phyloP scores from a whole-genome alignment of 2,797 vertebrate species.

The Schizopygopsis pylzovi region DNA sequence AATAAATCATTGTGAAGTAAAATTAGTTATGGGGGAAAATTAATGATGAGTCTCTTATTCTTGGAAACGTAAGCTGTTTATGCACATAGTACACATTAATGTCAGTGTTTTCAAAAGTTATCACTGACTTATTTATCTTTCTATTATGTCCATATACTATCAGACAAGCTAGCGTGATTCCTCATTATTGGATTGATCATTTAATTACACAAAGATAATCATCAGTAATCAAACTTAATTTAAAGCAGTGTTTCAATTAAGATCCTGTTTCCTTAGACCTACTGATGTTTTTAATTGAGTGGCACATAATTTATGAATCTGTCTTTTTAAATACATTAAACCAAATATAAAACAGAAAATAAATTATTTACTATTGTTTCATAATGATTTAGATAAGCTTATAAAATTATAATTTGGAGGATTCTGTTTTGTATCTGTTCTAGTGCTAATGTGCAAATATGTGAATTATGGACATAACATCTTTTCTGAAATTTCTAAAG shows the following conservation, averaged over 20 bases:
- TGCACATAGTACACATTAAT: not conserved
- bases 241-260: conserved; percentile 39
- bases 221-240: conserved; percentile 36
- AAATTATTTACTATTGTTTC: not conserved
- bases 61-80: not conserved
- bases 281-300: not conserved
- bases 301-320: not conserved
- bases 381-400: not conserved
- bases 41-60: not conserved
- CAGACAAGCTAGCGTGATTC: conserved; percentile 29
- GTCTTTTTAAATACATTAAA: conserved; percentile 3
- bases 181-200: conserved; percentile 34
- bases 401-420: not conserved
- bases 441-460: not conserved
- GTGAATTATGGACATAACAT: not conserved
- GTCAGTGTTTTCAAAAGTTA: not conserved
- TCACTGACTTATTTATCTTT: conserved; percentile 13
- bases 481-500: not conserved
- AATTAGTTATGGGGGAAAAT: conserved; percentile 3
- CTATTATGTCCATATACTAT: conserved; percentile 37
- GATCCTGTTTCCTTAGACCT: not conserved
- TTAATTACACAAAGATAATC: conserved; percentile 50
- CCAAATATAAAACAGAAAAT: not conserved
- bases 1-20: conserved; percentile 2
- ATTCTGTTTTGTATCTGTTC: not conserved